These are phyloP conservation scores for Hippoglossus stenolepis DNA, from an alignment of 2,113 vertebrate species.

Conservation along the genomic window DNA sequence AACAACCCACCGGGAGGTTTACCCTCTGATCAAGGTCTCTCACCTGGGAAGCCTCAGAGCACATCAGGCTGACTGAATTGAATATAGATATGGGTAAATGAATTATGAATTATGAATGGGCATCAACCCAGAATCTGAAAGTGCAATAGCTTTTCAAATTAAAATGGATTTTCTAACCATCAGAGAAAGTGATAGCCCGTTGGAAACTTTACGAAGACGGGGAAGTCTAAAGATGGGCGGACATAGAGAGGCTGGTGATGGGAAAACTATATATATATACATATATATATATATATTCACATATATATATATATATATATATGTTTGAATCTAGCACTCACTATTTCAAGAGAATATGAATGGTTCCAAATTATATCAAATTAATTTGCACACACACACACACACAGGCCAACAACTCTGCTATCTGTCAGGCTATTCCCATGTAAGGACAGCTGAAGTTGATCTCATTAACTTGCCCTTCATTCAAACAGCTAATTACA, in stretches of 20 bases:
- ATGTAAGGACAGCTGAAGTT: constrained; percentile 61
- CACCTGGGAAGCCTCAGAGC: constrained; percentile 58
- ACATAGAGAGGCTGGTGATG: background rate
- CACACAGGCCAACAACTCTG: constrained; percentile 14
- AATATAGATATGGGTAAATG: constrained; percentile 75
- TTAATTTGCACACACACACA: background rate
- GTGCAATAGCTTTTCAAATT: constrained; percentile 72
- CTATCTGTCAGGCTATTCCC: constrained; percentile 53
- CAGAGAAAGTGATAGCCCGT: constrained; percentile 23
- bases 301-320: too few species aligned
- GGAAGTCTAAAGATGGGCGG: background rate
- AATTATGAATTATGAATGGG: constrained; percentile 82
- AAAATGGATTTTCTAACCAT: constrained; percentile 60
- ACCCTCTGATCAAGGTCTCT: constrained; percentile 78
- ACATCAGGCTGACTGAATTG: constrained; percentile 64
- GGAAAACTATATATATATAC: background rate
- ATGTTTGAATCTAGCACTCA: background rate
- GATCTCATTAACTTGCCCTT: constrained; percentile 80
- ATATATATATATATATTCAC: too few species aligned
- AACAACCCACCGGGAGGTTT: constrained; percentile 40
- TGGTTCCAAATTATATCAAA: too few species aligned
- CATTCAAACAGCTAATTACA: constrained; percentile 79
- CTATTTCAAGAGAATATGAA: background rate
- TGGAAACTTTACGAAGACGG: constrained; percentile 23
- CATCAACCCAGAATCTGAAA: constrained; percentile 71